Evolutionary conservation across 2,888 invertebrate species (phyloP).

Genomic region (Trilocha varians): DNA sequence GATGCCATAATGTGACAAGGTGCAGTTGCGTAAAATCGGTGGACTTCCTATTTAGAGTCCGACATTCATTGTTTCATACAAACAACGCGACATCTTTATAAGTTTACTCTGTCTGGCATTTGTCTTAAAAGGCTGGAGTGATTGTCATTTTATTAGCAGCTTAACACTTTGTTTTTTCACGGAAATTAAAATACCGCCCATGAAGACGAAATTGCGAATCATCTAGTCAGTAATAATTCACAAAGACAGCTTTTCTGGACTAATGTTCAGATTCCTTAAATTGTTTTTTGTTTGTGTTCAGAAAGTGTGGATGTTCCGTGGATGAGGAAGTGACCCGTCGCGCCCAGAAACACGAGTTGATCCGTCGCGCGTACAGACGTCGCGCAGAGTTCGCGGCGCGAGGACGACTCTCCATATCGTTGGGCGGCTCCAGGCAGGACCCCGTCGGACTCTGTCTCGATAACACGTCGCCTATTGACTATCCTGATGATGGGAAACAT

Average conservation of each 20-base stretch:
- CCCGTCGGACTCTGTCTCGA: constrained; percentile 82
- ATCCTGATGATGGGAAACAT: constrained; percentile 53
- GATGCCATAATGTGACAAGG: too few relatives aligned
- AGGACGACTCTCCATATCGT: constrained; percentile 89
- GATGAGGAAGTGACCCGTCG: constrained; percentile 70
- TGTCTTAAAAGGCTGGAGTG: too few relatives aligned
- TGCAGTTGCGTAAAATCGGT: too few relatives aligned
- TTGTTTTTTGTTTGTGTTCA: constrained; percentile 26
- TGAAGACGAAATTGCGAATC: too few relatives aligned
- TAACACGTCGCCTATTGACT: constrained; percentile 51
- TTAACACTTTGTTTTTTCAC: too few relatives aligned
- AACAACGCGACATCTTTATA: too few relatives aligned
- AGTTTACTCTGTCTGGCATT: too few relatives aligned
- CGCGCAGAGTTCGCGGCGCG: constrained; percentile 87
- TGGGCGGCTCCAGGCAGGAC: constrained; percentile 90
- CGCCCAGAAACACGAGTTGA: constrained; percentile 89
- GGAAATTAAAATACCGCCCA: too few relatives aligned
- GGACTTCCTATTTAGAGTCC: too few relatives aligned
- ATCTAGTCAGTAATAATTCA: too few relatives aligned
- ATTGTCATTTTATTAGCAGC: too few relatives aligned
- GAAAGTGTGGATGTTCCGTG: constrained; percentile 83
- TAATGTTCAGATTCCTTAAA: not conserved
- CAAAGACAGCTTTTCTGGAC: not conserved
- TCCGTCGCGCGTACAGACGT: constrained; percentile 92
- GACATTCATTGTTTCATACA: too few relatives aligned